A percentile compares a stretch with the other conserved stretches of the same genome.
phyloP scores from a whole-genome alignment of 2,113 vertebrate genomes.

The Platysteira castanea region DNA sequence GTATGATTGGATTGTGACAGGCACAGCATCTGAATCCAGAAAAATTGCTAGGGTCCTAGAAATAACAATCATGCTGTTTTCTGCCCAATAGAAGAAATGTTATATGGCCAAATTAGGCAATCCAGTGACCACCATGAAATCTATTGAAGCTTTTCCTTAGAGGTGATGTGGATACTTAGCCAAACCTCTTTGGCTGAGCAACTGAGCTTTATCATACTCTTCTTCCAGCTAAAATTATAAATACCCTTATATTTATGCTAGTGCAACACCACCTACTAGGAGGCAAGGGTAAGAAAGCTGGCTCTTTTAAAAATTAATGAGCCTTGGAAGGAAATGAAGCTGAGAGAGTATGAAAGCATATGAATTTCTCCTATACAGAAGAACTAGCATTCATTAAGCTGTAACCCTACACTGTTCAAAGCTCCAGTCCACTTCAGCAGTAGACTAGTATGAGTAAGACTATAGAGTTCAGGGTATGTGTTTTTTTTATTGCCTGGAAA shows the following conservation, averaged over 20 bases:
- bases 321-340: conserved; percentile 66
- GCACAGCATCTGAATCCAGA: neutral
- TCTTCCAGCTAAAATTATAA: conserved; percentile 41
- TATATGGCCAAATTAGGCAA: conserved; percentile 1
- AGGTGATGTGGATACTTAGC: conserved; percentile 20
- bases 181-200: conserved; percentile 27
- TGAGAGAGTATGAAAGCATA: conserved; percentile 60
- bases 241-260: conserved; percentile 43
- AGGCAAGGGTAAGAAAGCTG: conserved; percentile 56
- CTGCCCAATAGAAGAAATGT: neutral
- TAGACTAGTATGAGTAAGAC: conserved; percentile 21
- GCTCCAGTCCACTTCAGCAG: conserved; percentile 23
- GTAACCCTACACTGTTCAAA: conserved; percentile 52
- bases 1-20: neutral
- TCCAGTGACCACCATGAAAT: conserved; percentile 3
- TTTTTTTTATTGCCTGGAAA: conserved; percentile 22
- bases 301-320: conserved; percentile 67
- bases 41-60: neutral
- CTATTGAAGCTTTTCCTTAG: neutral
- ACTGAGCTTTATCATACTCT: conserved; percentile 42
- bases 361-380: conserved; percentile 54
- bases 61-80: neutral
- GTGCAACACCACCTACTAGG: conserved; percentile 61
- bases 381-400: conserved; percentile 56
- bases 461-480: neutral